A percentile compares a stretch with the other conserved stretches of the same genome.
Conservation (phyloP, 2,113 vertebrate species). For the Toxotes jaculatrix region DNA sequence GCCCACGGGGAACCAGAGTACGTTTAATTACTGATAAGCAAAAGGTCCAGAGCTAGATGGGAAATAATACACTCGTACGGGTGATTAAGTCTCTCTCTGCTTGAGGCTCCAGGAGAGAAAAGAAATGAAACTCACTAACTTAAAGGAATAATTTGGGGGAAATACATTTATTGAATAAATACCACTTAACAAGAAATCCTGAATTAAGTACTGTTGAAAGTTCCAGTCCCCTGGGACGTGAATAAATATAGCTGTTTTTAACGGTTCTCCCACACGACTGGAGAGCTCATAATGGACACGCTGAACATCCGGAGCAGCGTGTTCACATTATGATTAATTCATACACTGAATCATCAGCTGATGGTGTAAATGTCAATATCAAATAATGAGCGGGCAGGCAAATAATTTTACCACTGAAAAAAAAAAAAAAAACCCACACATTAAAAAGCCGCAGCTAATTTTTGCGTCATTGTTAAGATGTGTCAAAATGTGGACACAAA, state of each 20-base stretch:
- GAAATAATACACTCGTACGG: conserved; percentile 53
- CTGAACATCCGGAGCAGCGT: conserved; percentile 20
- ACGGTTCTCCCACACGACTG: conserved; percentile 39
- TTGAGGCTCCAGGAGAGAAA: conserved; percentile 18
- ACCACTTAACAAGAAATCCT: too few relatives aligned
- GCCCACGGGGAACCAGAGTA: conserved; percentile 50
- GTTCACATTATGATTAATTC: conserved; percentile 48
- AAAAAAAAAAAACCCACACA: background rate
- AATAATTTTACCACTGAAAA: background rate
- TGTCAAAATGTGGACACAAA: background rate
- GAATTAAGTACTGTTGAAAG: too few relatives aligned
- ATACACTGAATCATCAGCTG: conserved; percentile 49
- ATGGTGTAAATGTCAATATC: conserved; percentile 19
- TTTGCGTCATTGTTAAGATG: background rate
- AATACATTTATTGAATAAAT: too few relatives aligned
- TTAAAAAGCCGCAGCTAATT: background rate
- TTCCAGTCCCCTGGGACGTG: background rate
- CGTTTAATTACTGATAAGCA: conserved; percentile 77
- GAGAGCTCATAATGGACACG: conserved; percentile 11
- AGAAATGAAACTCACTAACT: conserved; percentile 25
- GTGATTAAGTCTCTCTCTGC: conserved; percentile 50
- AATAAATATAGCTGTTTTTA: conserved; percentile 39
- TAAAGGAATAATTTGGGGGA: too few relatives aligned
- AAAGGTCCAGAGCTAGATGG: conserved; percentile 47
- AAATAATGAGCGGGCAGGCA: conserved; percentile 1